phyloP scores from a whole-genome alignment of 2,888 invertebrate species.

The Cybosia mesomella region DNA sequence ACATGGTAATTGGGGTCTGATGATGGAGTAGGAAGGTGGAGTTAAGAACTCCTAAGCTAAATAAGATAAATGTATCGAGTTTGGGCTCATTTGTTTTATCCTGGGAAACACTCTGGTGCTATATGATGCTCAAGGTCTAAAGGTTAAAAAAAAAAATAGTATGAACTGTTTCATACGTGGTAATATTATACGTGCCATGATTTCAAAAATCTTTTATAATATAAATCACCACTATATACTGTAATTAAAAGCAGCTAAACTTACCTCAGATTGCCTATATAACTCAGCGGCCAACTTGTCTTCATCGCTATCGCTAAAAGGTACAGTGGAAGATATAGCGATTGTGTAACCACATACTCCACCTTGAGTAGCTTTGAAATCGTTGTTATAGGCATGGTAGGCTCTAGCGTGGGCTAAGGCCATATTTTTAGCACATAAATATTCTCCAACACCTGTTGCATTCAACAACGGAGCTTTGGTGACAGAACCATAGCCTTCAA shows the following conservation, averaged over 20 bases:
- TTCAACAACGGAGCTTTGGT: constrained; percentile 67
- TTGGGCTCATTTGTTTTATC: too few relatives aligned
- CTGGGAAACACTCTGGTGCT: too few relatives aligned
- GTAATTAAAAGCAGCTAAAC: constrained; percentile 1
- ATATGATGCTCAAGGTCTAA: too few relatives aligned
- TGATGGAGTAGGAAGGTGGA: too few relatives aligned
- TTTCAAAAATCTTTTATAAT: too few relatives aligned
- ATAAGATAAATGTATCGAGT: too few relatives aligned
- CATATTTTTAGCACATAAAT: constrained; percentile 80
- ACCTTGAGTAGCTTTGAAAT: constrained; percentile 59
- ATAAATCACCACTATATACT: neutral
- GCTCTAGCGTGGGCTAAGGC: constrained; percentile 84
- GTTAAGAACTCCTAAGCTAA: too few relatives aligned
- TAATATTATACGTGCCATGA: too few relatives aligned
- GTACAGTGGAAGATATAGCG: constrained; percentile 42
- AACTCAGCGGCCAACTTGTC: constrained; percentile 63
- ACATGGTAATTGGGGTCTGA: too few relatives aligned
- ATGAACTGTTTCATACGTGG: too few relatives aligned
- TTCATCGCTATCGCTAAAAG: constrained; percentile 58
- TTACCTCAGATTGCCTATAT: constrained; percentile 44
- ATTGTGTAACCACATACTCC: constrained; percentile 51
- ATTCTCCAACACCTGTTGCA: constrained; percentile 78
- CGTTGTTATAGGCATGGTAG: constrained; percentile 70
- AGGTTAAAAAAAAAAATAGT: too few relatives aligned
- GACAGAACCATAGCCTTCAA: constrained; percentile 73